A percentile compares a stretch with the other conserved stretches of the same genome.
These are phyloP conservation scores for Notodonta dromedarius DNA, from an alignment of 2,888 invertebrate species.

Conservation along the genomic window DNA sequence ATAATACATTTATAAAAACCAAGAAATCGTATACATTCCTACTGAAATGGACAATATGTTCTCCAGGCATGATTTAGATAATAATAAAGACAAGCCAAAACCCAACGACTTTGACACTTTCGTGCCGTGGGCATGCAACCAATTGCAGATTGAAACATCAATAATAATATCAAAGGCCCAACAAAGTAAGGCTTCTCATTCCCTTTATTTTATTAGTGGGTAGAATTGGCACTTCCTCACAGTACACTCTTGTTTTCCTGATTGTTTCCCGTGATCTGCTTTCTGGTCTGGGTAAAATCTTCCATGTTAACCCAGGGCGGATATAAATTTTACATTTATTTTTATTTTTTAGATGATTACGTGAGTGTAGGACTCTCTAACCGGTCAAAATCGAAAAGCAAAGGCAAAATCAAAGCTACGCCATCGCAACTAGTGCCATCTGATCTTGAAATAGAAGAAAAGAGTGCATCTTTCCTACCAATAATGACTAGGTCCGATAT, in stretches of 20 bases:
- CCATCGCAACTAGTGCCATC: not conserved
- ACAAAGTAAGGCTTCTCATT: not conserved
- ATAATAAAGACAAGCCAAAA: not conserved
- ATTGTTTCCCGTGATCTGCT: too few species aligned
- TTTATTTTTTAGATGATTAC: not conserved
- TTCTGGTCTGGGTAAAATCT: too few species aligned
- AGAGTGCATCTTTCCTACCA: not conserved
- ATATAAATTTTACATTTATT: too few species aligned
- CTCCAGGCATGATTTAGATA: not conserved
- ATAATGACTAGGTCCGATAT: not conserved
- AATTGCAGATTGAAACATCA: not conserved
- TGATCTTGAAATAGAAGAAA: not conserved
- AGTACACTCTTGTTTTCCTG: too few species aligned
- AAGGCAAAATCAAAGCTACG: not conserved
- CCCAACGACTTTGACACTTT: not conserved
- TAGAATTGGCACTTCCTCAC: too few species aligned
- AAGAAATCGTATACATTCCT: not conserved
- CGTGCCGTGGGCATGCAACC: conserved; percentile 3
- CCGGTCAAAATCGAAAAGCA: not conserved
- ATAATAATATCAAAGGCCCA: not conserved
- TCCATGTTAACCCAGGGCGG: too few species aligned
- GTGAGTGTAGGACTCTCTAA: not conserved
- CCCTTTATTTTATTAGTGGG: too few species aligned
- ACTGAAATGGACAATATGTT: not conserved
- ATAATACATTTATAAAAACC: too few species aligned